These are phyloP conservation scores for Rhagonycha fulva DNA, from an alignment of 2,888 invertebrate genomes.

Conservation along the genomic window DNA sequence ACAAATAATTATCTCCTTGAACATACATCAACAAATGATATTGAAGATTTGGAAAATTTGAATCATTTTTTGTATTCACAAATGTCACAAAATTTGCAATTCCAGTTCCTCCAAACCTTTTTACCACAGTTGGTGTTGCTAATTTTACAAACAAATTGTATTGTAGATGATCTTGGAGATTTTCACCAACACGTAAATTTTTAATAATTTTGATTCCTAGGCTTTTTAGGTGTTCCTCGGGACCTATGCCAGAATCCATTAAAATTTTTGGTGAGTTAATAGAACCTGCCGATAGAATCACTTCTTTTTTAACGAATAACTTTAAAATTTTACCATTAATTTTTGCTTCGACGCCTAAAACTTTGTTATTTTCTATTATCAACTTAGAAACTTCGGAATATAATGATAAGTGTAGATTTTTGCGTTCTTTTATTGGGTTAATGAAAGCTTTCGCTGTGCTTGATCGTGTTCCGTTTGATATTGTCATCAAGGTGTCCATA, in stretches of 20 bases:
- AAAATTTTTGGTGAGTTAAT: conserved; percentile 90
- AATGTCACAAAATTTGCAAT: conserved; percentile 57
- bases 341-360: not conserved
- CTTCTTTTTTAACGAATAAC: conserved; percentile 71
- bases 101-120: conserved; percentile 50
- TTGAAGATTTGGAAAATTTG: conserved; percentile 63
- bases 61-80: conserved; percentile 51
- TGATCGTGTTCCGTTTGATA: not conserved
- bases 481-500: not conserved
- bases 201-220: conserved; percentile 48
- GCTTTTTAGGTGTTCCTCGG: conserved; percentile 48
- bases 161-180: conserved; percentile 51
- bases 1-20: conserved; percentile 39
- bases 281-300: conserved; percentile 87
- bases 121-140: conserved; percentile 57
- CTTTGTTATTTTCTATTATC: not conserved
- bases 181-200: conserved; percentile 56
- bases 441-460: not conserved
- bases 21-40: conserved; percentile 56
- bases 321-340: conserved; percentile 25
- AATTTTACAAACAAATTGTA: not conserved
- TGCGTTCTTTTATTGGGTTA: not conserved
- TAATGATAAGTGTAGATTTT: not conserved
- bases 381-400: not conserved
- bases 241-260: conserved; percentile 63